Evolutionary conservation across 2,797 vertebrate species (phyloP).

Genomic region (Adrianichthys oophorus): DNA sequence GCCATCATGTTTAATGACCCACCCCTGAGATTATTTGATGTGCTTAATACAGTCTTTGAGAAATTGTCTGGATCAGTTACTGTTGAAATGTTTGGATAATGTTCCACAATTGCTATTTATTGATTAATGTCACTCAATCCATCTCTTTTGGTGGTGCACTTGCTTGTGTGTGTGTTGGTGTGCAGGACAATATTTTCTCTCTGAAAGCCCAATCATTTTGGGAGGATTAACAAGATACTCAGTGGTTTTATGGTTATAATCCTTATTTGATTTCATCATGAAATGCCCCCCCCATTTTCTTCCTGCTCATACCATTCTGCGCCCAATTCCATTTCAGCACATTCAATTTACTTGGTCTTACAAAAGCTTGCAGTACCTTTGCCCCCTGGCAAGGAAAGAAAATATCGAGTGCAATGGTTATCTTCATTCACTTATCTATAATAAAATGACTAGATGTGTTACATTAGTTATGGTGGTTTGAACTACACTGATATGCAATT

Average conservation of each 20-base stretch:
- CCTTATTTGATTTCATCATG: conserved; percentile 62
- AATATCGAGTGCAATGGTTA: conserved; percentile 41
- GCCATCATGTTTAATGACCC: conserved; percentile 3
- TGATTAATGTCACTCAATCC: conserved; percentile 54
- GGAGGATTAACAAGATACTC: conserved; percentile 64
- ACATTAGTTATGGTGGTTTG: conserved; percentile 19
- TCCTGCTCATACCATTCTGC: conserved; percentile 25
- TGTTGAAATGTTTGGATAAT: conserved; percentile 38
- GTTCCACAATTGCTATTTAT: conserved; percentile 33
- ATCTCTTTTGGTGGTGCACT: conserved; percentile 10
- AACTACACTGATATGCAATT: conserved; percentile 20
- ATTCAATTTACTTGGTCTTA: conserved; percentile 45
- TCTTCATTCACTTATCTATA: conserved; percentile 39
- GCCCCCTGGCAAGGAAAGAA: conserved; percentile 17
- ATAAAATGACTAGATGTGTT: conserved; percentile 30
- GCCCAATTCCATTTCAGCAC: conserved; percentile 52
- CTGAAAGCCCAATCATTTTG: conserved; percentile 55
- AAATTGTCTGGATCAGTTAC: conserved; percentile 34
- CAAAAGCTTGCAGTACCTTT: conserved; percentile 33
- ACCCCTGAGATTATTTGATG: conserved; percentile 14
- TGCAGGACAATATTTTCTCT: conserved; percentile 18
- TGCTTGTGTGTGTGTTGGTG: conserved; percentile 6
- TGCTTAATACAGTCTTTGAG: conserved; percentile 14
- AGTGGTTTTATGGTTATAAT: conserved; percentile 62
- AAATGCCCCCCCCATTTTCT: conserved; percentile 24